Evolutionary conservation across 2,797 vertebrate species (phyloP).

Genomic region (Miichthys miiuy): DNA sequence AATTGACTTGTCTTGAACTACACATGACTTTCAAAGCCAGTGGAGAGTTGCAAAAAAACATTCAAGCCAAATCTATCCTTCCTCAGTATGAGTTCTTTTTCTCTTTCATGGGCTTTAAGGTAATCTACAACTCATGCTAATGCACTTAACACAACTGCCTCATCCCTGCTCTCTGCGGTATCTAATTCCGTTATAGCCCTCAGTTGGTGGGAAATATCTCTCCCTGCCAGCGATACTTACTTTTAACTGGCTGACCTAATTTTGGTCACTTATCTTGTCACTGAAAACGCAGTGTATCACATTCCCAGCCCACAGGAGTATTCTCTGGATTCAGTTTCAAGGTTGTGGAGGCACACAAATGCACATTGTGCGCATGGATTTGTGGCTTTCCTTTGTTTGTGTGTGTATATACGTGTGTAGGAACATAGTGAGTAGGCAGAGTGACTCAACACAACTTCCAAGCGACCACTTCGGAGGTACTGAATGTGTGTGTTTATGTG

Average conservation of each 20-base stretch:
- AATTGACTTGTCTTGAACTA: constrained; percentile 46
- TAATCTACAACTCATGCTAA: constrained; percentile 71
- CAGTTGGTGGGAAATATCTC: constrained; percentile 74
- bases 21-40: constrained; percentile 40
- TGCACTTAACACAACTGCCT: constrained; percentile 71
- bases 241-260: constrained; percentile 75
- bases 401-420: constrained; percentile 45
- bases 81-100: constrained; percentile 37
- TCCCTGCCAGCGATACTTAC: constrained; percentile 67
- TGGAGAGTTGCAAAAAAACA: constrained; percentile 16
- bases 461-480: constrained; percentile 30
- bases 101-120: constrained; percentile 67
- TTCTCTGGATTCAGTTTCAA: constrained; percentile 54
- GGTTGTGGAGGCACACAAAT: constrained; percentile 54
- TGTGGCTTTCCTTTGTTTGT: constrained; percentile 38
- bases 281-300: constrained; percentile 65
- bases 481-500: constrained; percentile 52
- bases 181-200: constrained; percentile 66
- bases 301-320: constrained; percentile 50
- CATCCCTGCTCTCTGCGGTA: constrained; percentile 72
- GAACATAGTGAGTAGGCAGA: constrained; percentile 63
- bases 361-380: constrained; percentile 19
- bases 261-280: constrained; percentile 75
- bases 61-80: constrained; percentile 36
- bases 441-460: constrained; percentile 71